Base-by-base conservation (phyloP, 1,140 invertebrate genomes). In the Myzus persicae region DNA sequence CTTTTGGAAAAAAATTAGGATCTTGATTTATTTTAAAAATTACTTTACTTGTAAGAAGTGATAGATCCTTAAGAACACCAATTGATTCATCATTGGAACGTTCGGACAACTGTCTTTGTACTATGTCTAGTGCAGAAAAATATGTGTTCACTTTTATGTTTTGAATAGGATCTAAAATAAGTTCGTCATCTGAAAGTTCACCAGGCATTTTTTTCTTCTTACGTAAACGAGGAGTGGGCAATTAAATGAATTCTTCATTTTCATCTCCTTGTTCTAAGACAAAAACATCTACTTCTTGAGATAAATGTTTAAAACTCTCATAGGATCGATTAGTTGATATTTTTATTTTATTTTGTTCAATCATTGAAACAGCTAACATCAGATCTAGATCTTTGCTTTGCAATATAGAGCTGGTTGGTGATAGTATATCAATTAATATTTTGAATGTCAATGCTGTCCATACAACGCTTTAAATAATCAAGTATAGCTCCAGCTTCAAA, bases 81-180 rank as follows among this genome's bases (percentile, higher is more conserved):
- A 44, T 87, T 87, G 84, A 46, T 87, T 87, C 2, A 87, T 87
- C 42, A 31, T 5, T 46, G 31, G 46, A 87, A 87, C 42, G 42
- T 87, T 87, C 31, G 20, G 9, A 31, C 7, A 87, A 6, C n/a
- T 44, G 84, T 87, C 8, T 87, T 87, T 18, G 84, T 87, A 87
- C 6, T n/a, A 44, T 87, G 11, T 87, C 84, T 87, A 87, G 5
- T 87, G 84, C 40, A 87, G 31, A 87, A 46, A 44, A 87, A 87
- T 46, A 46, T 46, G 84, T 87, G 44, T 87, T 87, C 18, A 87
- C 82, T 87, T 87, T 87, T n/a, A 87, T 87, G 40, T 87, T 87
- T 44, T 87, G 26, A 87, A 44, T 87, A 46, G 42, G 42, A 87
- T 87, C 42, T 44, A 20, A 87, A 44, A 87, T 87, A 46, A 44